Base-by-base conservation (phyloP, 2,888 invertebrate species). In the Cosmia trapezina region DNA sequence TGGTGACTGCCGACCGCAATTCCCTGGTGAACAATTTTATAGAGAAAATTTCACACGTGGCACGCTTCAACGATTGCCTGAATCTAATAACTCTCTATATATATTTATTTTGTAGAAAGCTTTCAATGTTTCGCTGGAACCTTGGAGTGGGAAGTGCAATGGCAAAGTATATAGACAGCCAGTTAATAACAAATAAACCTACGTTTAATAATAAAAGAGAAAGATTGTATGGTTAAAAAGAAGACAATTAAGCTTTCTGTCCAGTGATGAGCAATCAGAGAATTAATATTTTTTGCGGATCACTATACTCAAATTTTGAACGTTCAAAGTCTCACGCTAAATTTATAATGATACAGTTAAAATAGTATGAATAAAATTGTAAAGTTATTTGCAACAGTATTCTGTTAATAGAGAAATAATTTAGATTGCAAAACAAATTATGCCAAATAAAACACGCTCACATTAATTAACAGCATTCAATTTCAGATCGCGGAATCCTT, bases 41-140 rank as follows among this genome's bases (percentile, higher is more conserved):
- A 66, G 19, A n/a, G 33, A 47, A 51, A n/a, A 28, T 56, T 45
- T 57, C 68, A 68, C 84, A 83, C 75, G 67, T 79, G 59, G 1
- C 28, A 9, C 49, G 45, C 6, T 69, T 59, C n/a, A 59, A 45
- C 54, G 12, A 43, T 66, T 83, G 43, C 41, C 57, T 59, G 76
- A 84, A 74, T 84, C 51, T 51, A 83, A 74, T 83, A 80, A 66
- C 41, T 62, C 45, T 28, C 45, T 53, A 43, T 6, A 45, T 43
- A 33, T 79, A 56, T 65, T 73, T 79, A 62, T n/a, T 63, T 37
- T 37, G 43, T 37, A n/a, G 17, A 80, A 54, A 63, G 61, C 51
- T 72, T 71, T 66, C 22, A 71, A 70, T 22, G 28, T 59, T 78
- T 51, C 19, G 45, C n/a, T 45, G 19, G 11, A 63, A 78, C 41